Evolutionary conservation across 2,888 invertebrate genomes (phyloP).

Genomic region (Meiosimyza platycephala): DNA sequence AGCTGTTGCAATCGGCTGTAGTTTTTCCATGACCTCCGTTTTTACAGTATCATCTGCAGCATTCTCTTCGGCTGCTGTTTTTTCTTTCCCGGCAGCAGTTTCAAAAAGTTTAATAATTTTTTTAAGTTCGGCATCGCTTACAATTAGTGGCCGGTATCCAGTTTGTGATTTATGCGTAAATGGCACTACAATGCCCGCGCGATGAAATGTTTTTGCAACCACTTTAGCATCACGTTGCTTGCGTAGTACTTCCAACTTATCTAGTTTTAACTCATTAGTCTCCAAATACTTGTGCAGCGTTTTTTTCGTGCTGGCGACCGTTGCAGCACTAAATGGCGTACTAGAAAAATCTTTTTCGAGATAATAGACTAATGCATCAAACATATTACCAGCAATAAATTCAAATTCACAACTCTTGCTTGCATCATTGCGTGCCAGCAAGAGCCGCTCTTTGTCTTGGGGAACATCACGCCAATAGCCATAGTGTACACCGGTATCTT

Average conservation of each 20-base stretch:
- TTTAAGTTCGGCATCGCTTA: conserved; percentile 77
- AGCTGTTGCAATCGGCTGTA: conserved; percentile 85
- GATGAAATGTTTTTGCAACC: conserved; percentile 81
- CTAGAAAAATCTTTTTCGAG: conserved; percentile 58
- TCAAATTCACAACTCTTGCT: conserved; percentile 76
- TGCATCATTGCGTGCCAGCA: conserved; percentile 80
- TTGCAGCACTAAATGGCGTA: conserved; percentile 74
- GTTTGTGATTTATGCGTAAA: conserved; percentile 82
- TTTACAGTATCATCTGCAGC: conserved; percentile 68
- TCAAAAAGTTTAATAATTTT: conserved; percentile 76
- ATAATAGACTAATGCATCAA: conserved; percentile 61
- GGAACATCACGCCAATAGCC: conserved; percentile 92
- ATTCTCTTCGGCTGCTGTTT: conserved; percentile 55
- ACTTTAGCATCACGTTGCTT: conserved; percentile 72
- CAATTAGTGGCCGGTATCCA: conserved; percentile 84
- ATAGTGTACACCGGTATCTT: conserved; percentile 81
- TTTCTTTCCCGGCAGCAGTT: conserved; percentile 63
- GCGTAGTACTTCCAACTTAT: conserved; percentile 71
- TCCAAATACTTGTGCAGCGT: conserved; percentile 74
- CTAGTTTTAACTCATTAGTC: conserved; percentile 72
- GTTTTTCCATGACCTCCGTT: conserved; percentile 72
- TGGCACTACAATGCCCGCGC: conserved; percentile 87
- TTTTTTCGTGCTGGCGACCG: conserved; percentile 72
- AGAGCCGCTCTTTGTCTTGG: conserved; percentile 76
- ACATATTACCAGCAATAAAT: conserved; percentile 72